A percentile compares a stretch with the other conserved stretches of the same genome.
Evolutionary conservation across 2,888 invertebrate species (phyloP).

Genomic region (Ophioninae sp.): DNA sequence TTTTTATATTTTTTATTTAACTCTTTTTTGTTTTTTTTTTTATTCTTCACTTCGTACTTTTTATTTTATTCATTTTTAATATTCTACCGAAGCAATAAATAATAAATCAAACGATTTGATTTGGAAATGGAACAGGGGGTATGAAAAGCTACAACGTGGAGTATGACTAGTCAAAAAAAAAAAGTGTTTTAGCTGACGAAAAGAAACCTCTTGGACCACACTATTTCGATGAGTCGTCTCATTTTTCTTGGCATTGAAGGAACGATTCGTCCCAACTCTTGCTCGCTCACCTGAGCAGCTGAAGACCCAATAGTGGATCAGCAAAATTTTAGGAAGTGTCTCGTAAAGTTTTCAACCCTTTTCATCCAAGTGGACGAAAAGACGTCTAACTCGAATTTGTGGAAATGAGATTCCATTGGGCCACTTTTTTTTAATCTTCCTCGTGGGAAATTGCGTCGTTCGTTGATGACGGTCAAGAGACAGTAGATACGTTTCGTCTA

Average conservation of each 20-base stretch:
- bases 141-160: neutral
- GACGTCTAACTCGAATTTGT: neutral
- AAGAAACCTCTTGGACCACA: conserved; percentile 21
- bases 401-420: neutral
- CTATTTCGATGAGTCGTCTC: conserved; percentile 33
- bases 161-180: conserved; percentile 28
- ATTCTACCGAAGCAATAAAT: too few species aligned
- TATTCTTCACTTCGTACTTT: too few species aligned
- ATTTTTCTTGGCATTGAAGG: conserved; percentile 44
- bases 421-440: neutral
- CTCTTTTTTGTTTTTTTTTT: too few species aligned
- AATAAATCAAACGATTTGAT: too few species aligned
- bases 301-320: neutral
- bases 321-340: neutral
- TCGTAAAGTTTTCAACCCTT: neutral
- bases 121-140: neutral
- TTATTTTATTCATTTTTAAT: too few species aligned
- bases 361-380: neutral
- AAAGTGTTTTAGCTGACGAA: conserved; percentile 17
- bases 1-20: too few species aligned
- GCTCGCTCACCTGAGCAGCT: conserved; percentile 1
- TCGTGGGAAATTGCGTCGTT: conserved; percentile 3
- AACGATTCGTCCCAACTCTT: conserved; percentile 36
- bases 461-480: neutral
- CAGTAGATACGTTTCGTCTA: neutral